A percentile compares a stretch with the other conserved stretches of the same genome.
Conservation (phyloP, 2,797 vertebrate genomes). For the Danionella dracula region DNA sequence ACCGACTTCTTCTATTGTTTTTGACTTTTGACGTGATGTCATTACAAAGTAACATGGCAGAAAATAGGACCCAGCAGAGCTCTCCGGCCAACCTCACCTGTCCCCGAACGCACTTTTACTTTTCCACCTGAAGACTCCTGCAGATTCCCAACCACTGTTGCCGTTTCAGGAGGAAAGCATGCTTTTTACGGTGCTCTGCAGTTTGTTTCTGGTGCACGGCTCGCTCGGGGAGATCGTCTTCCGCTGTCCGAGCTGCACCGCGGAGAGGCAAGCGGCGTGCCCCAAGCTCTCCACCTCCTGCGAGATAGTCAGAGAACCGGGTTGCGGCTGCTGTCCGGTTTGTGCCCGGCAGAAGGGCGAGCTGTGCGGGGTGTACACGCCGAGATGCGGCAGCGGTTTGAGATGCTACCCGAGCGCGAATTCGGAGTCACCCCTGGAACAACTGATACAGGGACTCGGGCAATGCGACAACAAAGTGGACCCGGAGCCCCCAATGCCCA, state of each 20-base stretch:
- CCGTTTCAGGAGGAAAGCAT: slow-evolving; percentile 44
- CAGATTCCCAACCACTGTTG: slow-evolving; percentile 42
- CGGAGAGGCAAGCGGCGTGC: slow-evolving; percentile 69
- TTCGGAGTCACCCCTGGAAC: slow-evolving; percentile 77
- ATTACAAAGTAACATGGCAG: slow-evolving; percentile 54
- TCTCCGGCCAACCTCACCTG: slow-evolving; percentile 52
- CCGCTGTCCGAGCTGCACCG: slow-evolving; percentile 72
- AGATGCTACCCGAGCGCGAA: slow-evolving; percentile 79
- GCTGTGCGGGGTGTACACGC: slow-evolving; percentile 85
- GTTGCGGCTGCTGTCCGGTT: slow-evolving; percentile 89
- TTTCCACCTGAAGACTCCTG: slow-evolving; percentile 50
- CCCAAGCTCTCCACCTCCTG: slow-evolving; percentile 62
- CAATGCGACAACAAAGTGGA: slow-evolving; percentile 74
- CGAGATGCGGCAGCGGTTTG: slow-evolving; percentile 78
- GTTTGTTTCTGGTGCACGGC: slow-evolving; percentile 53
- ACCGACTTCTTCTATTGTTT: not conserved
- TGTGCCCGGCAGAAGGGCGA: slow-evolving; percentile 82
- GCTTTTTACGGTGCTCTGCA: slow-evolving; percentile 34
- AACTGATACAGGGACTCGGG: slow-evolving; percentile 81
- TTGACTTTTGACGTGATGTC: slow-evolving; percentile 31
- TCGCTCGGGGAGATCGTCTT: slow-evolving; percentile 73
- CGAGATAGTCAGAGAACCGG: slow-evolving; percentile 84
- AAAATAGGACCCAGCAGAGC: slow-evolving; percentile 64
- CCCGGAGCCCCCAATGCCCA: slow-evolving; percentile 58
- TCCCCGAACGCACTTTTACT: slow-evolving; percentile 53